Evolutionary conservation across 1,140 invertebrate species (phyloP), one percentile per base, ranked within the genome.

Genomic region (Drosophila leontia): DNA sequence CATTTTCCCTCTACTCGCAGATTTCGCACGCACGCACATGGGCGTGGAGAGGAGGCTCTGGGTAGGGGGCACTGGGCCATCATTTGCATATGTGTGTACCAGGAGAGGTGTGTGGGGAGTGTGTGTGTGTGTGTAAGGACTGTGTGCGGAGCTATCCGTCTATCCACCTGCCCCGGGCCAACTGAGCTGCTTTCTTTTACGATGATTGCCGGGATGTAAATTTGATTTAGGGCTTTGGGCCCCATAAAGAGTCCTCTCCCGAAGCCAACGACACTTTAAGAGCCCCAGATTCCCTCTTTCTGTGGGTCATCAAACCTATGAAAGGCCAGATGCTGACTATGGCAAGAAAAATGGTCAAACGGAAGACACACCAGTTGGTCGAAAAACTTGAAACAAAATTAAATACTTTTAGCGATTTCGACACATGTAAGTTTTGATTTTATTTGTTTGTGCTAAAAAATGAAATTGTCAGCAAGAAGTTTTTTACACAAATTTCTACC

Each of bases 1-100:
- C 75, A 78, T 79, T 79, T 80, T 88, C 65, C 79, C 82, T 80
- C 48, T 50, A 37, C 65, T 83, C 77, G 61, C 81, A 84, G 84
- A 87, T 87, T 87, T 87, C 42, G 80, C 82, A 86, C 75, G 82
- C 77, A 83, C 83, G 83, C 83, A 87, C 71, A 80, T 78, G 65
- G 72, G 44, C 19, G 64, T 70, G 67, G 55, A 32, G 35, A 6
- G 6, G 50, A 45, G 34, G 48, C 34, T 9, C 12, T 11, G 17
- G 8, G 15, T 12, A 8, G 29, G 42, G 65, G 65, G 65, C 50
- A 70, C 34, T 58, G 35, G 69, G 53, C 61, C 64, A 76, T 34
- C 64, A 80, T 84, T 76, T 82, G 48, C 80, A 76, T 75, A 80
- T 58, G 42, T 71, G 35, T 58, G 17, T 74, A 48, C 58, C n/a